These are phyloP conservation scores for Poecilia gillii DNA, from an alignment of 2,797 vertebrate species.

Conservation along the genomic window DNA sequence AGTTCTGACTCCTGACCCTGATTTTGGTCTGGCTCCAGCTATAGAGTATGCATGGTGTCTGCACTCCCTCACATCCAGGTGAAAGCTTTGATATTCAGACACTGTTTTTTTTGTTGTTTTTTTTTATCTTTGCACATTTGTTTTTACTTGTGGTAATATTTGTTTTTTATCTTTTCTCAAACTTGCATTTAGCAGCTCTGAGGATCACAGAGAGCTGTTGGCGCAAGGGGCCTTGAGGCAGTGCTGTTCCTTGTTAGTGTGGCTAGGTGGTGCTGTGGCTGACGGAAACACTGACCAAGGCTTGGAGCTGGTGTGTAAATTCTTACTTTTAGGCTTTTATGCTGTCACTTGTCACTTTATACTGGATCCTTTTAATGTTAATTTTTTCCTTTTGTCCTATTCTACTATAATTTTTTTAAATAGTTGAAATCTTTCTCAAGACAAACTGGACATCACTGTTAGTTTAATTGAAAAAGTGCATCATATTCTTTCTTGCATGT, in stretches of 20 bases:
- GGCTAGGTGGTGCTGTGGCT: constrained; percentile 82
- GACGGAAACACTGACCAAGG: constrained; percentile 75
- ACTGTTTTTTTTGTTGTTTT: not conserved
- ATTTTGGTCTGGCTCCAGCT: constrained; percentile 83
- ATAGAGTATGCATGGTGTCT: constrained; percentile 96
- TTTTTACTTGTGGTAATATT: not conserved
- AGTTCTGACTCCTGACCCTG: constrained; percentile 80
- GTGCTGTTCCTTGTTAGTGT: constrained; percentile 82
- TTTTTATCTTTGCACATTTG: not conserved
- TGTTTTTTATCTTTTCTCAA: constrained; percentile 1
- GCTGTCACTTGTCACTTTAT: not conserved
- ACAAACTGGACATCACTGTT: not conserved
- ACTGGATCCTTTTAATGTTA: not conserved
- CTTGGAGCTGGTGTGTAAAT: constrained; percentile 86
- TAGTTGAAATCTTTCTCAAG: not conserved
- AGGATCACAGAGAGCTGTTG: constrained; percentile 76
- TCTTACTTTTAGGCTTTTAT: not conserved
- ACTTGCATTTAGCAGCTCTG: constrained; percentile 63
- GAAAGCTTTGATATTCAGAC: constrained; percentile 28
- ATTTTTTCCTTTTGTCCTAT: not conserved
- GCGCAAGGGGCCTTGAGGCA: constrained; percentile 75
- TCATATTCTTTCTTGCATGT: not conserved
- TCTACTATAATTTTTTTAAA: not conserved
- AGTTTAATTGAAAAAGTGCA: not conserved
- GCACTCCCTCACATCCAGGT: constrained; percentile 93